Evolutionary conservation across 1,140 invertebrate genomes (phyloP), one percentile per base, ranked within the genome.

Genomic region (Orchestia grillus): DNA sequence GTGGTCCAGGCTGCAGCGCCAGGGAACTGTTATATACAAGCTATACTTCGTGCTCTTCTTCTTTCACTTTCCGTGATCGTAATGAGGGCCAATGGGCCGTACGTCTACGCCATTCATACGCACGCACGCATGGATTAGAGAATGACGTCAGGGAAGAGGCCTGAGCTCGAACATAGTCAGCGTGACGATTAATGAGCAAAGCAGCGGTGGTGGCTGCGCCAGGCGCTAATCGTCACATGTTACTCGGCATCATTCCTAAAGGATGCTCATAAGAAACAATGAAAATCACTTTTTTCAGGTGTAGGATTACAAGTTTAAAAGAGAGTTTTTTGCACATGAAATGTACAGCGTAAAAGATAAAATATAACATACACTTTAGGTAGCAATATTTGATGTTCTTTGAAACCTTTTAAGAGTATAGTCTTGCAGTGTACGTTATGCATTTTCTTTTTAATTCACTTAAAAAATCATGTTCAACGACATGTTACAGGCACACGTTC

Each of bases 21-120:
- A 36, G 62, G 62, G 62, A 77, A 28, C 62, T 77, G 62, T 77
- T 77, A 77, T 77, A 77, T 28, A 28, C 11, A 23, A 28, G 62
- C 62, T 36, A 36, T 28, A 77, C 47, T 77, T 77, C 62, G 62
- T 77, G 62, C 36, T 77, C 62, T 3, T 36, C 62, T 77, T 77
- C 62, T 77, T 77, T 77, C 62, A 77, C 62, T 77, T 77, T 77
- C 62, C 62, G 62, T 77, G 62, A 77, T 77, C 62, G 62, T 77
- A 77, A 77, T 77, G 62, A 77, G 62, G 28, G 62, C 62, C 1
- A 19, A 36, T 3, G 62, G 62, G 15, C 11, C 11, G 62, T 77
- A 28, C 15, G 62, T 77, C 62, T 77, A 28, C 62, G 36, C 62
- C 62, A 15, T 15, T 77, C 62, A 77, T 77, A 36, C 11, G 11